Base-by-base conservation (phyloP, 2,797 vertebrate genomes). In the Halcyon chelicuti region DNA sequence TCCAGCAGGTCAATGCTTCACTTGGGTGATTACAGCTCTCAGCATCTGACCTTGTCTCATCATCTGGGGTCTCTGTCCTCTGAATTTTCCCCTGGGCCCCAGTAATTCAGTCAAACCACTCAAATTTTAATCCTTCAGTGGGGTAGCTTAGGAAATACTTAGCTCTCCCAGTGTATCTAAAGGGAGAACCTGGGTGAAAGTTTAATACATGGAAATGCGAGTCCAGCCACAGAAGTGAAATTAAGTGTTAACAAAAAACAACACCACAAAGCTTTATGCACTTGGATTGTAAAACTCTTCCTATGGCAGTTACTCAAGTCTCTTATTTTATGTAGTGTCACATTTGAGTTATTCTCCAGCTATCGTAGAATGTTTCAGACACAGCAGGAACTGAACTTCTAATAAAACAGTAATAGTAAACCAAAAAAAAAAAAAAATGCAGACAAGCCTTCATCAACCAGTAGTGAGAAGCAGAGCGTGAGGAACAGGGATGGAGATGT, bases 261-360 rank as follows among this genome's bases (percentile, higher is more conserved):
- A 0, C 67, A 90, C 2, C 78, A 60, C 79, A 60, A 70, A 75
- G 55, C 29, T 91, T 90, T 70, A 62, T 39, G 66, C 8, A 16
- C 83, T 91, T 35, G 18, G 76, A 35, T 39, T 84, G 82, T 93
- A 90, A 94, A 94, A 90, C 51, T 83, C 87, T 67, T 93, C 55
- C 73, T 60, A 16, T 79, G 6, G 0, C 84, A 86, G 70, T 73
- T 90, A 88, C 40, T 94, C 82, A 54, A 75, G 42, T 71, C 67
- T 89, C 86, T 70, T 85, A 57, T 74, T 97, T 96, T 87, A 84
- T 60, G 63, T 78, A 73, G 79, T 88, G 88, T 91, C 87, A 73
- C 62, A 61, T 86, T 62, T 83, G 68, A 88, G 82, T 91, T 94
- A 62, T 39, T 94, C 62, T 95, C 42, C 76, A 94, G 73, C 37